Base-by-base conservation (phyloP, 1,140 invertebrate species). In the Meloidogyne chitwoodi region DNA sequence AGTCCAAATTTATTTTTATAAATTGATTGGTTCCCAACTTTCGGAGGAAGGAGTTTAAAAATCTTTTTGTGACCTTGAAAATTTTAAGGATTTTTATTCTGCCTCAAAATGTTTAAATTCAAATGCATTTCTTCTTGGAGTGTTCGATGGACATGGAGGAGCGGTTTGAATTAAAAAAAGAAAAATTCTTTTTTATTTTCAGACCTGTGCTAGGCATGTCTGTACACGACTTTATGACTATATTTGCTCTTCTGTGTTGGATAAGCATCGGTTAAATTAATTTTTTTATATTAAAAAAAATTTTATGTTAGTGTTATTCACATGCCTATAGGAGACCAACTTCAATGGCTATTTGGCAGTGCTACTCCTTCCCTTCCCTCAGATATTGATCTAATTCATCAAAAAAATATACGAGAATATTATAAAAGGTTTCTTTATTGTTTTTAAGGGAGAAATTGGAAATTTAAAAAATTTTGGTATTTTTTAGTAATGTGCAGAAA, bases 71-170 rank as follows among this genome's bases (percentile, higher is more conserved):
- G n/a, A n/a, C 10, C 10, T 4, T 38, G 4, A 8, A 0, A 8
- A 4, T 22, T n/a, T n/a, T 48, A 48, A 86, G 76, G 85, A 86
- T 62, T 87, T 82, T 66, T 87, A 78, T 67, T 84, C 85, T 31
- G 83, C 80, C n/a, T 77, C 83, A 14, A 87, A 87, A 71, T 85
- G 84, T 64, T 44, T 86, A 5, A 82, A 79, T 1, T 87, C 86
- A 24, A 78, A 83, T 66, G 85, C 85, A 26, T 81, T 78, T 66
- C 64, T 86, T 6, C 77, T 86, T 61, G 85, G 85, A 24, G 83
- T 86, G 5, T 86, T 86, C 61, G 85, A 86, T 76, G 85, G 85
- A 14, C 85, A 86, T 73, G 85, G 80, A 12, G 85, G 85, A 41
- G 81, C 81, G 12, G 68, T 34, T 73, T 74, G 61, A 16, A 22